Conservation (phyloP, 2,113 vertebrate species). For the Pachycephala philippinensis region DNA sequence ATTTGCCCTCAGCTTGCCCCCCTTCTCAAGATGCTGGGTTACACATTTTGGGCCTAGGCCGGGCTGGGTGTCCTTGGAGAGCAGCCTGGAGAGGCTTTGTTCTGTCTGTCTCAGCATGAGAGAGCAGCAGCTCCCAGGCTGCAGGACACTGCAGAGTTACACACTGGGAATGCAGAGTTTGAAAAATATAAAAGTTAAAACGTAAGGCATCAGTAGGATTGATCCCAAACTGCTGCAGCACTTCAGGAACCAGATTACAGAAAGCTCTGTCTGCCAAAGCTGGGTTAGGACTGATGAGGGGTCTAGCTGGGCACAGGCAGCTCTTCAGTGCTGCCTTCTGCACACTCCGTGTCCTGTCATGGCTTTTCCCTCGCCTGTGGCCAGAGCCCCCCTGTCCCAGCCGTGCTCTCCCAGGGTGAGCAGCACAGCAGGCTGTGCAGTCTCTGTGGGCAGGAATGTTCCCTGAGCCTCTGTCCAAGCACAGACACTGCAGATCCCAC, state of each 20-base stretch:
- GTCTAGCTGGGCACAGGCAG: background rate
- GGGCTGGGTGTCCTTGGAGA: too few relatives aligned
- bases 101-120: too few relatives aligned
- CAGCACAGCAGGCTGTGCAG: background rate
- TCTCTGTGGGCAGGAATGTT: background rate
- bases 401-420: accelerated
- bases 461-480: background rate
- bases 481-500: background rate
- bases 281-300: background rate
- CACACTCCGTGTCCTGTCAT: background rate
- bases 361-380: background rate
- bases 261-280: background rate
- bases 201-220: too few relatives aligned
- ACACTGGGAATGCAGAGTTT: too few relatives aligned
- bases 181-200: too few relatives aligned
- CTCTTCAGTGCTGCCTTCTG: background rate
- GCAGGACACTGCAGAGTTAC: too few relatives aligned
- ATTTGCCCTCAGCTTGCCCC: too few relatives aligned
- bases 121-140: too few relatives aligned
- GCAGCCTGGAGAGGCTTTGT: too few relatives aligned
- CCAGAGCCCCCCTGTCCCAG: background rate
- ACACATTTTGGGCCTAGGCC: too few relatives aligned
- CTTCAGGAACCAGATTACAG: background rate
- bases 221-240: background rate
- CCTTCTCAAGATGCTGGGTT: too few relatives aligned